Conservation (phyloP, 1,140 invertebrate genomes). For the Magallana angulata region DNA sequence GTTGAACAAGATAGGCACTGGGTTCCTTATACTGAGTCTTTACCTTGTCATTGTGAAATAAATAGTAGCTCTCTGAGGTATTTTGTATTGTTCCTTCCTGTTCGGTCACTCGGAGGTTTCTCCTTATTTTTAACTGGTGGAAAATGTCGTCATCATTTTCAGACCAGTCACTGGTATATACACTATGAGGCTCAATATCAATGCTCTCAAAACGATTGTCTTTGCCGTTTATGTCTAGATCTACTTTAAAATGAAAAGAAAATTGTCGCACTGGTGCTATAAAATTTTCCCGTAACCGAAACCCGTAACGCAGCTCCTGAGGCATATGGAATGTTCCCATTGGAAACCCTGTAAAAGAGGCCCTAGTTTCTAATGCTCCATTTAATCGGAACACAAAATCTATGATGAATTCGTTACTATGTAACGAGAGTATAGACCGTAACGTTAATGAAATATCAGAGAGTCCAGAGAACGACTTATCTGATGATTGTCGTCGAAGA, state of each 20-base stretch:
- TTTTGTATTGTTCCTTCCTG: constrained; percentile 49
- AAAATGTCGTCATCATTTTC: constrained; percentile 33
- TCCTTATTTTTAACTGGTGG: constrained; percentile 55
- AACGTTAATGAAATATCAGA: constrained; percentile 62
- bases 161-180: constrained; percentile 54
- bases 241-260: constrained; percentile 68
- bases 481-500: constrained; percentile 60
- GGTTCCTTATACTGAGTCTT: constrained; percentile 53
- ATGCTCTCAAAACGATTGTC: constrained; percentile 65
- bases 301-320: constrained; percentile 59
- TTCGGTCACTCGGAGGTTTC: constrained; percentile 61
- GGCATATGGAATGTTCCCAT: constrained; percentile 49
- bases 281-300: constrained; percentile 50
- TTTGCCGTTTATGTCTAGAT: constrained; percentile 62
- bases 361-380: constrained; percentile 63
- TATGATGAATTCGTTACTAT: constrained; percentile 67
- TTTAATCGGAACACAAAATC: constrained; percentile 69
- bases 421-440: constrained; percentile 58
- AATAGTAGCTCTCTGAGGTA: constrained; percentile 53
- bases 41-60: constrained; percentile 59
- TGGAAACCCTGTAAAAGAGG: constrained; percentile 60
- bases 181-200: constrained; percentile 50
- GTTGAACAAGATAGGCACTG: constrained; percentile 56
- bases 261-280: constrained; percentile 62
- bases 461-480: constrained; percentile 48